phyloP scores from a whole-genome alignment of 2,888 invertebrate species.

The Punctoribates punctum region DNA sequence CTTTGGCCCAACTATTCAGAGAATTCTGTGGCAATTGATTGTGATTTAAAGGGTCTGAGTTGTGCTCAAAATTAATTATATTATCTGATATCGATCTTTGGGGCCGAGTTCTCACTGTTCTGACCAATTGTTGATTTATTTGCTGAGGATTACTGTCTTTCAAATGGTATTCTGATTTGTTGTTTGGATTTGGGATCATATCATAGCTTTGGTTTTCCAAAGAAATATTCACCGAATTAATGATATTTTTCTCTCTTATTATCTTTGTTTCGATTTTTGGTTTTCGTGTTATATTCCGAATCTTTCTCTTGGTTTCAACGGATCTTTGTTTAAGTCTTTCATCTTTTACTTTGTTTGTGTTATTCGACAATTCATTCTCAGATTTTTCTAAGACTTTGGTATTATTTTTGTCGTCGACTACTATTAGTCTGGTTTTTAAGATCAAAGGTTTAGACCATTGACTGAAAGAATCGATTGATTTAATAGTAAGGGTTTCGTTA shows the following conservation, averaged over 20 bases:
- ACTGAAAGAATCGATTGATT: slow-evolving; percentile 1
- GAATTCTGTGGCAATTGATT: not conserved
- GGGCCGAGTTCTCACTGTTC: not conserved
- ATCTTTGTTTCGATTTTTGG: not conserved
- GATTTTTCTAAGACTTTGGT: slow-evolving; percentile 4
- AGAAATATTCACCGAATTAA: not conserved
- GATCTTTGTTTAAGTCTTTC: not conserved
- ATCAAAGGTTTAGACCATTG: not conserved
- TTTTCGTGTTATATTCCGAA: not conserved
- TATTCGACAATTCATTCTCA: not conserved
- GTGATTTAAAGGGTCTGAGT: not conserved
- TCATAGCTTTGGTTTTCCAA: not conserved
- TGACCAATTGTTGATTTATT: not conserved
- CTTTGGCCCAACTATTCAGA: not conserved
- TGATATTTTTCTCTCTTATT: not conserved
- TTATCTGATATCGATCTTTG: not conserved
- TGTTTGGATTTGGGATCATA: not conserved
- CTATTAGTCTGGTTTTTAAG: not conserved
- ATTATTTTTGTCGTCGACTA: not conserved
- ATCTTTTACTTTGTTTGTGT: not conserved
- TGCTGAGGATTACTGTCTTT: not conserved
- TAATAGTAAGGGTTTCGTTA: not conserved
- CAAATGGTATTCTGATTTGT: not conserved
- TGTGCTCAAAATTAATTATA: not conserved
- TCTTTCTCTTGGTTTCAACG: not conserved